These are phyloP conservation scores for Drosophila formosana DNA, from an alignment of 2,888 invertebrate species.

Conservation along the genomic window DNA sequence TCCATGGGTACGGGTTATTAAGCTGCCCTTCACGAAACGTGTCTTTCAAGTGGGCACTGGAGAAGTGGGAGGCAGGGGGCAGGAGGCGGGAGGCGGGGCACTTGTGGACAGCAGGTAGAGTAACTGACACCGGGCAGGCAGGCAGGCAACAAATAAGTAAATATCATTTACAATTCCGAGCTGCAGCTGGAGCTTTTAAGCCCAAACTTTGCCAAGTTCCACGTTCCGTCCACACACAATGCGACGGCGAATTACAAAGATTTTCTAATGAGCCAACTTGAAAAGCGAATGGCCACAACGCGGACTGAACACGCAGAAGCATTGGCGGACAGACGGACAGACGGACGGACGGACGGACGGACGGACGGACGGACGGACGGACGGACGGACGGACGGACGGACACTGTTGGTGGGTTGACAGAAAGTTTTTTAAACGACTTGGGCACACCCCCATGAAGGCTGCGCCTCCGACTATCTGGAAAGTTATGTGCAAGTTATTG, in stretches of 20 bases:
- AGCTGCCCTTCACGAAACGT: conserved; percentile 48
- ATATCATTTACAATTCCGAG: conserved; percentile 66
- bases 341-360: conserved; percentile 10
- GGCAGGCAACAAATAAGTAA: conserved; percentile 38
- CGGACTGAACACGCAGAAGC: background rate
- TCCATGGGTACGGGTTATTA: conserved; percentile 45
- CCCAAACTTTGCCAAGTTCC: conserved; percentile 40
- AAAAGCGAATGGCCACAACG: conserved; percentile 56
- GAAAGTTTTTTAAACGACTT: conserved; percentile 7
- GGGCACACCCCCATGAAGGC: conserved; percentile 23
- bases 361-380: conserved; percentile 6
- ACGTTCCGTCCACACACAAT: conserved; percentile 54
- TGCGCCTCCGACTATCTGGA: conserved; percentile 22
- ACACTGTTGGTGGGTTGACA: conserved; percentile 7
- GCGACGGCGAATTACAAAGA: conserved; percentile 61
- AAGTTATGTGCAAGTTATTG: conserved; percentile 75
- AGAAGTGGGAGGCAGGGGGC: background rate
- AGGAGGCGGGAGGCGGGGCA: no score
- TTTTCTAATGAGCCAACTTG: conserved; percentile 75
- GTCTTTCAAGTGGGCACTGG: conserved; percentile 26
- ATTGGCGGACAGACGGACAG: background rate
- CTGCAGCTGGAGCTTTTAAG: conserved; percentile 38
- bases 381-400: conserved; percentile 10
- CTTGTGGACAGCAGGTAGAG: conserved; percentile 8
- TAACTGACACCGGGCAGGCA: conserved; percentile 57